These are phyloP conservation scores for Eulemur albifrons DNA, from an alignment of 2,797 vertebrate genomes.

Conservation along the genomic window DNA sequence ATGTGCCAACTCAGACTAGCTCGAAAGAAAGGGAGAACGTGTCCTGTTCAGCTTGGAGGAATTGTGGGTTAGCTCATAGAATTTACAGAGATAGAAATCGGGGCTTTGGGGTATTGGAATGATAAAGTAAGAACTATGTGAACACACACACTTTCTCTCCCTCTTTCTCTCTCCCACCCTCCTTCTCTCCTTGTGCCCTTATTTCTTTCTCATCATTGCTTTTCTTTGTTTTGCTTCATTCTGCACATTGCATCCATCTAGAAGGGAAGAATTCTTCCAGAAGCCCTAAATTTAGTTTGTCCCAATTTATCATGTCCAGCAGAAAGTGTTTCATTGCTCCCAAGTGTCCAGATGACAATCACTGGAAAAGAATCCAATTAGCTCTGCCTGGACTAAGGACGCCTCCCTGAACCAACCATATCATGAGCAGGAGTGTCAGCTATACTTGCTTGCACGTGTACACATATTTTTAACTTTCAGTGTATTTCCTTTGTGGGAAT, in stretches of 20 bases:
- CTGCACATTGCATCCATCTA: not conserved
- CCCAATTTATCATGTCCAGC: not conserved
- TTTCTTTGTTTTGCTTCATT: not conserved
- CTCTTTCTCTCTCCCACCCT: too few species aligned
- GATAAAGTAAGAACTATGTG: not conserved
- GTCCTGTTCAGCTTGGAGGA: not conserved
- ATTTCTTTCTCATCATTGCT: not conserved
- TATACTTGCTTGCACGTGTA: not conserved
- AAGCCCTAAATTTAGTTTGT: not conserved
- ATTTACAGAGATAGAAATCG: not conserved
- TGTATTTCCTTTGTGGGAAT: not conserved
- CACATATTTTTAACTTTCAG: not conserved
- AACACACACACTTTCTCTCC: too few species aligned
- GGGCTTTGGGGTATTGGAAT: not conserved
- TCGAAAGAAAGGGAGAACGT: not conserved
- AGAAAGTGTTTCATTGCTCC: not conserved
- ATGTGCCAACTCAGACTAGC: not conserved
- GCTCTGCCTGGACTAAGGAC: not conserved
- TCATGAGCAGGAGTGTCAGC: not conserved
- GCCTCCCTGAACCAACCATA: not conserved
- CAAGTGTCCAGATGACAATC: not conserved
- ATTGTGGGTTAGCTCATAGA: not conserved
- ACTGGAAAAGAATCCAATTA: not conserved
- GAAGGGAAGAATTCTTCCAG: not conserved
- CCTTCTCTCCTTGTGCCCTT: too few species aligned